Conservation (phyloP, 2,113 vertebrate species). For the Lepus americanus region DNA sequence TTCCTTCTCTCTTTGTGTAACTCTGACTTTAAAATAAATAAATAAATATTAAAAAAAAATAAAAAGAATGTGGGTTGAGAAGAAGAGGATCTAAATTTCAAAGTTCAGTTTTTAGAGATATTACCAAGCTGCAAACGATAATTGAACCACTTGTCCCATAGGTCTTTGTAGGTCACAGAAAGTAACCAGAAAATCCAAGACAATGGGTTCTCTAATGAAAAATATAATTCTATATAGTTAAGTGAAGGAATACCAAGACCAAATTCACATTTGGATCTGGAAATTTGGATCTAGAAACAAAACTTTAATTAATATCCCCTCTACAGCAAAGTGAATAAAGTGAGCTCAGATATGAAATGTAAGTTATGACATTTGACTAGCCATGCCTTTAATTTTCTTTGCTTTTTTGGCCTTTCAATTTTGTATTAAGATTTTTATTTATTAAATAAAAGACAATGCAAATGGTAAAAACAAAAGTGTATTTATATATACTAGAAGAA, state of each 20-base stretch:
- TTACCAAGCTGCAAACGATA: slow-evolving; percentile 35
- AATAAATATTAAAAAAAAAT: no score
- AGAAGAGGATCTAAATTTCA: slow-evolving; percentile 51
- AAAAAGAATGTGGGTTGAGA: background rate
- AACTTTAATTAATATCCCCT: background rate
- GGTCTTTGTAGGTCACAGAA: background rate
- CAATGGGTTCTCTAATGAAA: slow-evolving; percentile 46
- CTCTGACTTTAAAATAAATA: no score
- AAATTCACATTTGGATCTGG: slow-evolving; percentile 33
- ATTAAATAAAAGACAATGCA: slow-evolving; percentile 15
- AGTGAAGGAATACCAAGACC: slow-evolving; percentile 27
- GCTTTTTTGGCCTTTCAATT: background rate
- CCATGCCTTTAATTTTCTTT: background rate
- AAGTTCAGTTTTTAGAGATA: slow-evolving; percentile 44
- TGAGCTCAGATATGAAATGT: background rate
- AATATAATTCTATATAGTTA: background rate
- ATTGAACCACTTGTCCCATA: background rate
- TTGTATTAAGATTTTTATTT: slow-evolving; percentile 29
- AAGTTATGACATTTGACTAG: background rate
- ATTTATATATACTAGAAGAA: background rate
- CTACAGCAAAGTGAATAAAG: background rate
- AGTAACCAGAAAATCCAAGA: background rate
- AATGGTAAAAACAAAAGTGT: background rate
- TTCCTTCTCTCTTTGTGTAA: no score
- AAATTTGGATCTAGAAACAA: slow-evolving; percentile 28